A percentile compares a stretch with the other conserved stretches of the same genome.
Conservation (phyloP, 37 sponge, comb jelly and placozoan genomes). For the Haliclona indistincta region DNA sequence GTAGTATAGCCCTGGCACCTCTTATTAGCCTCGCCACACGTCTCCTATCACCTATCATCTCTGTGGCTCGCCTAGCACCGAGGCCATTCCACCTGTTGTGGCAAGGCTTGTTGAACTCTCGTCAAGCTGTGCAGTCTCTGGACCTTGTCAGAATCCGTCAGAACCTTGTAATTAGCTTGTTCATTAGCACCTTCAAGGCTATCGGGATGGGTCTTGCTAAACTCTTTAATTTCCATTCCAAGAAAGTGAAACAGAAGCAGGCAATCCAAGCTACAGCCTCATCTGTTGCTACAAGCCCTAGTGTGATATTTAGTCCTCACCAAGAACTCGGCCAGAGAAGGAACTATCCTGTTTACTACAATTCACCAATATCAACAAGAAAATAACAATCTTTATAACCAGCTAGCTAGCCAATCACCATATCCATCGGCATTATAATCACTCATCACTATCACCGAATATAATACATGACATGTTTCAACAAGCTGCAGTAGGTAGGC, state of each 20-base stretch:
- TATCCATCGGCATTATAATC: too few species aligned
- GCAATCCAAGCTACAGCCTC: background rate
- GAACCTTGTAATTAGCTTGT: slow-evolving; percentile 27
- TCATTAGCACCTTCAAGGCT: slow-evolving; percentile 38
- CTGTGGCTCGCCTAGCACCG: too few species aligned
- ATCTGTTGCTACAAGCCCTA: background rate
- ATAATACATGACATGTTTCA: too few species aligned
- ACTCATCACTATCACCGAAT: too few species aligned
- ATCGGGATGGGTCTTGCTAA: slow-evolving; percentile 43
- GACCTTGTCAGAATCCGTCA: slow-evolving; percentile 33
- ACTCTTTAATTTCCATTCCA: slow-evolving; percentile 34
- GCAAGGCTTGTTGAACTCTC: slow-evolving; percentile 40
- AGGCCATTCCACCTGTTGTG: slow-evolving; percentile 17
- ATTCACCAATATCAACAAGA: too few species aligned
- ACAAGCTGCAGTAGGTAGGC: too few species aligned
- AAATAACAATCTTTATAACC: too few species aligned
- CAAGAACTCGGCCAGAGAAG: too few species aligned
- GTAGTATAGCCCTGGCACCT: too few species aligned
- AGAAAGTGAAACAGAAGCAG: slow-evolving; percentile 22
- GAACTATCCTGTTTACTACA: slow-evolving; percentile 6
- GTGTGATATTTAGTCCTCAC: background rate
- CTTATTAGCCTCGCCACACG: too few species aligned
- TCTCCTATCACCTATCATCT: too few species aligned
- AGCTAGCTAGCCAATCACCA: too few species aligned
- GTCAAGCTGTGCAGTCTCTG: slow-evolving; percentile 49